A percentile compares a stretch with the other conserved stretches of the same genome.
Evolutionary conservation across 2,888 invertebrate genomes (phyloP).

Genomic region (Nemoura dubitans): DNA sequence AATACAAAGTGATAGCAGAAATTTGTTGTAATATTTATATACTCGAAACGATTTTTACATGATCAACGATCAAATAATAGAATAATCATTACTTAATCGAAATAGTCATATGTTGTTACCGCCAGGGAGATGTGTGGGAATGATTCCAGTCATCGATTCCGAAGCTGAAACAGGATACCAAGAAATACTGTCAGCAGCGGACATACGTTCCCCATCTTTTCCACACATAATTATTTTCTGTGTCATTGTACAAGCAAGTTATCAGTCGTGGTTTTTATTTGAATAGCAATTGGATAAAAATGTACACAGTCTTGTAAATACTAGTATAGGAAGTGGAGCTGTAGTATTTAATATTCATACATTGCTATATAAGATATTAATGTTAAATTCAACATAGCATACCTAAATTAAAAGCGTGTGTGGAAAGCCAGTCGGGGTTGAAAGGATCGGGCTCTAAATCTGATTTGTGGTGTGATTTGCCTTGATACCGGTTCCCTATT

Average conservation of each 20-base stretch:
- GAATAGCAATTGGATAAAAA: background rate
- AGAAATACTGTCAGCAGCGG: background rate
- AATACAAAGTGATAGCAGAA: background rate
- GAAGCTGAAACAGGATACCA: background rate
- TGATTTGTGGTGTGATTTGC: too few relatives aligned
- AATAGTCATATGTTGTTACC: background rate
- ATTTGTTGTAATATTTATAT: slow-evolving; percentile 12
- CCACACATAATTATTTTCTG: background rate
- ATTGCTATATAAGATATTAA: background rate
- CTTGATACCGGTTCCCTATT: too few relatives aligned
- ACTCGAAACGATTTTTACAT: background rate
- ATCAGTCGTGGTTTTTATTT: background rate
- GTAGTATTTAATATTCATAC: background rate
- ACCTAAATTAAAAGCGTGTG: background rate
- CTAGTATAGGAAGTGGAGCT: background rate
- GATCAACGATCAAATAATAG: background rate
- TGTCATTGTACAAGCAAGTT: background rate
- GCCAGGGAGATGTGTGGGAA: background rate
- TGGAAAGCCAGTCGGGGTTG: background rate
- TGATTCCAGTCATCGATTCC: background rate
- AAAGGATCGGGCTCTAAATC: too few relatives aligned
- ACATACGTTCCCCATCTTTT: background rate
- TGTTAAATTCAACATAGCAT: background rate
- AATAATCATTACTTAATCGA: background rate
- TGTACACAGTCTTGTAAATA: background rate